Base-by-base conservation (phyloP, 2,113 vertebrate species). In the Rhinolophus sinicus region DNA sequence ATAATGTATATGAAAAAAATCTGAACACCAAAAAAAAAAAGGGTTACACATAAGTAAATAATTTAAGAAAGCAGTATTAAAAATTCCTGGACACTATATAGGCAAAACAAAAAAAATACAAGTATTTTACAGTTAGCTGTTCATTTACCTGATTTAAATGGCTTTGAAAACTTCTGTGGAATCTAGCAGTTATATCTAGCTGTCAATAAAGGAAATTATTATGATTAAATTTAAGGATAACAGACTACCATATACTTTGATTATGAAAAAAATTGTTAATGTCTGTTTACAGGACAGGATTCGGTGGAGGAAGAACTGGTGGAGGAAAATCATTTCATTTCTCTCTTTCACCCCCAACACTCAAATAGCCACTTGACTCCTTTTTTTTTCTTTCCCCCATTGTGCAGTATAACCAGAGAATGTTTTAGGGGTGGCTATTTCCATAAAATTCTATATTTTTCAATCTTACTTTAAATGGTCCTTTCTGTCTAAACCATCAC, bases 401-500 rank as follows among this genome's bases (percentile, higher is more conserved):
- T 21, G 10, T 94, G 18, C 30, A 14, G 15, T 52, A 0, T 72
- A 91, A 73, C 24, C 50, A 77, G 10, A 50, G 35, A 14, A 85
- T 77, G 83, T 60, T 78, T 90, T 80, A 83, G 30, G 38, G 11
- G 8, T 54, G 13, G 22, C 8, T 83, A 78, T 62, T 95, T 70
- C 19, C 30, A 93, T 47, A 91, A 54, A 73, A 83, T 88, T 81
- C 24, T 58, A 35, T 77, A 87, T 87, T 58, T 18, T 69, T 56
- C 60, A 76, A 4, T 33, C 38, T 90, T 77, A 70, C 18, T 87
- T 69, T 77, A 94, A 81, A 62, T 40, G 14, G 38, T 67, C 14
- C 54, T 93, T 87, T 93, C 44, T 54, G 50, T 78, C 47, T 88
- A 78, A 96, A 60, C 44, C 40, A 73, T 64, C 22, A 44, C 78